These are phyloP conservation scores for Calcarius ornatus DNA, from an alignment of 2,113 vertebrate genomes.

Conservation along the genomic window DNA sequence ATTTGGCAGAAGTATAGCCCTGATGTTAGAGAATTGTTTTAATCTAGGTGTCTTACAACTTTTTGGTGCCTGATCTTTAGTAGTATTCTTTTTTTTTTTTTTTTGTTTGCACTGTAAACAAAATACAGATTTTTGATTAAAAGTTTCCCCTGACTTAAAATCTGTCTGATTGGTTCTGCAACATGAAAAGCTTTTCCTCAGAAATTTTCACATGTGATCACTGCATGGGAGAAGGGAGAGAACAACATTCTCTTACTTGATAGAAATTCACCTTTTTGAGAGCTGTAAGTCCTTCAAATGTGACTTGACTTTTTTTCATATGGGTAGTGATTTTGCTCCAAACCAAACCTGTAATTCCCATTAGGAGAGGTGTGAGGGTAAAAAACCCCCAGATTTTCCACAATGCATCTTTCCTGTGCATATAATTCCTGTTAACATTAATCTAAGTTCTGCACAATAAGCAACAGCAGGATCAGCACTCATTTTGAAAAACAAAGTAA, in stretches of 20 bases:
- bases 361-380: background rate
- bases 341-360: background rate
- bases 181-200: background rate
- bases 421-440: background rate
- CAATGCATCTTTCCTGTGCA: background rate
- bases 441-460: background rate
- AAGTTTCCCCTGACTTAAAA: background rate
- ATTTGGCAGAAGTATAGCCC: background rate
- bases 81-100: background rate
- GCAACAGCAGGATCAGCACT: background rate
- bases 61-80: background rate
- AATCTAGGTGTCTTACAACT: background rate
- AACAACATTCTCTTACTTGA: background rate
- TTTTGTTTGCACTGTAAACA: background rate
- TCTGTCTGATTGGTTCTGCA: background rate
- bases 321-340: background rate
- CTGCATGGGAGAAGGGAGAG: background rate
- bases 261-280: background rate
- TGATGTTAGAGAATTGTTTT: background rate
- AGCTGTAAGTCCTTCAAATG: background rate
- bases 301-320: background rate
- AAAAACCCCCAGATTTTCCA: background rate
- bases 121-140: background rate
- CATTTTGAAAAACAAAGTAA: constrained; percentile 37
- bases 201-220: background rate